A percentile compares a stretch with the other conserved stretches of the same genome.
phyloP scores from a whole-genome alignment of 2,113 vertebrate species.

The Lates calcarifer region DNA sequence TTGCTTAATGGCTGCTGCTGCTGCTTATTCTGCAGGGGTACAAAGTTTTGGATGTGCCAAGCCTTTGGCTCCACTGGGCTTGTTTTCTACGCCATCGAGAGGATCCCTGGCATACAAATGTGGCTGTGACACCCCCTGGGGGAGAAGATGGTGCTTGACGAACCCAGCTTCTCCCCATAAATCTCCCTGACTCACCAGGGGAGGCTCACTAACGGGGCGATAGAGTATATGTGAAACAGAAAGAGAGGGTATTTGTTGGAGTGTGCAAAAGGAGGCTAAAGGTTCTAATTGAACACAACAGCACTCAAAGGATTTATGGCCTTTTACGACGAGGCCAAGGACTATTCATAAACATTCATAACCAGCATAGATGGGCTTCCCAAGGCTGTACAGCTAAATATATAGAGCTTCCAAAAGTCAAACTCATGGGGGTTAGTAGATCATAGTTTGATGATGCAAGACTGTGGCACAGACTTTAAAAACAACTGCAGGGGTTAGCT shows the following conservation, averaged over 20 bases:
- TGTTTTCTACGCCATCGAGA: constrained; percentile 70
- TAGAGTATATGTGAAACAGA: constrained; percentile 41
- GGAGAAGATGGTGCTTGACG: constrained; percentile 71
- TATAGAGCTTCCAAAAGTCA: constrained; percentile 43
- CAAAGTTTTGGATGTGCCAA: constrained; percentile 66
- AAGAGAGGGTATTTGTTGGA: constrained; percentile 48
- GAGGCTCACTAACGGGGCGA: constrained; percentile 65
- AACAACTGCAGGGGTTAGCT: constrained; percentile 5
- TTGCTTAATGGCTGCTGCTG: constrained; percentile 60
- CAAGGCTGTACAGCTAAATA: constrained; percentile 56
- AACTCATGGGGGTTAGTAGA: constrained; percentile 29
- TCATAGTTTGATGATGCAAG: constrained; percentile 36
- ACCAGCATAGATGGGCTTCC: constrained; percentile 39
- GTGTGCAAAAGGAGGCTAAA: constrained; percentile 55
- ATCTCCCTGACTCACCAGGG: constrained; percentile 79
- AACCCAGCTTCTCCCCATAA: constrained; percentile 80
- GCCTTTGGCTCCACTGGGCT: constrained; percentile 52
- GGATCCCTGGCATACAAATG: constrained; percentile 81
- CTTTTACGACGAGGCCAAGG: constrained; percentile 68
- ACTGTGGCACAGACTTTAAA: constrained; percentile 20
- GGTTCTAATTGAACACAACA: constrained; percentile 78
- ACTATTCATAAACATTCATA: constrained; percentile 74
- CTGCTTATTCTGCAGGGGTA: constrained; percentile 43
- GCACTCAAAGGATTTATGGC: constrained; percentile 70
- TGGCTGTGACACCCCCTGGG: constrained; percentile 69